Percentiles rank a stretch among this genome's conserved stretches.
Conservation (phyloP, 1,140 invertebrate genomes). For the Drosophila eugracilis region DNA sequence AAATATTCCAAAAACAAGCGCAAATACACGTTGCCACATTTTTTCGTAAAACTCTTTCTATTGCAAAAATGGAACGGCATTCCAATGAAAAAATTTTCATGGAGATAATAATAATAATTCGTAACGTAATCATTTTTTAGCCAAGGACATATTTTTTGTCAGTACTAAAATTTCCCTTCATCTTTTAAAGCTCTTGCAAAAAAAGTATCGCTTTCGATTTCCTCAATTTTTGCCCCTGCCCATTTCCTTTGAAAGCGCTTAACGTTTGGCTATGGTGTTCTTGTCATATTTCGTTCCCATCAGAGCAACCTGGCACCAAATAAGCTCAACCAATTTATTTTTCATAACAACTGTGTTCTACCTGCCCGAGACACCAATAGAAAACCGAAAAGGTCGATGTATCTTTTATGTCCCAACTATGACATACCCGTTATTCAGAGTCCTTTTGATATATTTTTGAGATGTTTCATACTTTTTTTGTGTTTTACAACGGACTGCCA, state of each 20-base stretch:
- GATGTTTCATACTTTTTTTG: no score
- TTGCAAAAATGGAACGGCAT: constrained; percentile 6
- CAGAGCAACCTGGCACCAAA: constrained; percentile 60
- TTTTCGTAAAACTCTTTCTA: neutral
- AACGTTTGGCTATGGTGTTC: constrained; percentile 24
- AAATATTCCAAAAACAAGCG: constrained; percentile 33
- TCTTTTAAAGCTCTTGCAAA: neutral
- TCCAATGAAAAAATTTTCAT: no score
- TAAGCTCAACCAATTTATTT: constrained; percentile 69
- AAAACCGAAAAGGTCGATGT: neutral
- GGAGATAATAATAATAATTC: no score
- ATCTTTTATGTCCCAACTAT: neutral
- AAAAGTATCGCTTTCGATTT: neutral
- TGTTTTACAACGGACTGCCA: no score
- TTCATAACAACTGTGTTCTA: constrained; percentile 58
- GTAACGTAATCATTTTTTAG: no score
- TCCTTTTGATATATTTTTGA: no score
- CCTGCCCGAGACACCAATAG: constrained; percentile 10
- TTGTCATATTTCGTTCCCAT: constrained; percentile 51
- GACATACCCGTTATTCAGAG: neutral
- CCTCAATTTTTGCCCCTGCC: neutral
- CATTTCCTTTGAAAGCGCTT: neutral
- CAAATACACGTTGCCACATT: neutral
- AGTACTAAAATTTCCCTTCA: neutral
- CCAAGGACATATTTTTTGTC: no score